Conservation (phyloP, 2,888 invertebrate genomes). For the Parasteatoda lunata region DNA sequence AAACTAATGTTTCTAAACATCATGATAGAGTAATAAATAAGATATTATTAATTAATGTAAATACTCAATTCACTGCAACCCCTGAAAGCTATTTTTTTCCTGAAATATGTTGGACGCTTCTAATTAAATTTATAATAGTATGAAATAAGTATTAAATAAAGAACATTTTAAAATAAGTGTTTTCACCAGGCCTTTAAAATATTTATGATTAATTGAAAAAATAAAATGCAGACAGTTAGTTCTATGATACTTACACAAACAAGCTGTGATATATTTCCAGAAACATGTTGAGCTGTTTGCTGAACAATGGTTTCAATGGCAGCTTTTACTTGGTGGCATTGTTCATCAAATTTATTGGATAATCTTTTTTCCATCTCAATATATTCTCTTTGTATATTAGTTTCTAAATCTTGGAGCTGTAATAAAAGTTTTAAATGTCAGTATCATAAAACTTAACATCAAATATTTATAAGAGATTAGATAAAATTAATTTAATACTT, state of each 20-base stretch:
- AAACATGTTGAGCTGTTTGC: conserved; percentile 53
- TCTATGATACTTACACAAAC: conserved; percentile 34
- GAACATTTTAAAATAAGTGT: too few species aligned
- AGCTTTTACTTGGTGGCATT: conserved; percentile 55
- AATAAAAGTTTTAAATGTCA: neutral
- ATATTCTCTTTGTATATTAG: conserved; percentile 61
- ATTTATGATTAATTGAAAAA: too few species aligned
- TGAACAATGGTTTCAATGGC: conserved; percentile 57
- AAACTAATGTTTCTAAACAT: too few species aligned
- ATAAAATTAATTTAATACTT: neutral
- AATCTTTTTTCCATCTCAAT: conserved; percentile 58
- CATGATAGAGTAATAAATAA: too few species aligned
- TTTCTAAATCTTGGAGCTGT: conserved; percentile 57
- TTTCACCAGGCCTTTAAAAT: too few species aligned
- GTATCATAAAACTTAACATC: neutral
- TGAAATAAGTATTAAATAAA: too few species aligned
- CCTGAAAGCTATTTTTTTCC: too few species aligned
- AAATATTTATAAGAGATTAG: neutral
- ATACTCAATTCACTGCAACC: too few species aligned
- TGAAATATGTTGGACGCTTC: too few species aligned
- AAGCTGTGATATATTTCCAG: conserved; percentile 56
- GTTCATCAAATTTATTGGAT: conserved; percentile 57
- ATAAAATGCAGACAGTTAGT: too few species aligned
- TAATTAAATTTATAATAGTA: too few species aligned
- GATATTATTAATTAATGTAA: too few species aligned